A percentile compares a stretch with the other conserved stretches of the same genome.
phyloP scores from a whole-genome alignment of 2,888 invertebrate species.

The Nowickia ferox region DNA sequence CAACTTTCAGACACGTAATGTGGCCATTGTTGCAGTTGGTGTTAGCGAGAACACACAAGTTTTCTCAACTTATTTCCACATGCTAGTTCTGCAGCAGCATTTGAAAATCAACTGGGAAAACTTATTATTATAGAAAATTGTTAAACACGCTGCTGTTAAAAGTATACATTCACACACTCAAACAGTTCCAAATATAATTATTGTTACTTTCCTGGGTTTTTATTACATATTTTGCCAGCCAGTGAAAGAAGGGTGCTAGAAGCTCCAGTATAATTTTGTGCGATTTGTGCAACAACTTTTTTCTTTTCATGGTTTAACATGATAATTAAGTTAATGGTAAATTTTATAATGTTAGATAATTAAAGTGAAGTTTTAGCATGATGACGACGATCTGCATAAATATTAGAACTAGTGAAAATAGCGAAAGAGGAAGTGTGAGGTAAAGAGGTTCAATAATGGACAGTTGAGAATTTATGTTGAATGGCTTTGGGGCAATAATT shows the following conservation, averaged over 20 bases:
- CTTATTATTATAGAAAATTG: slow-evolving; percentile 68
- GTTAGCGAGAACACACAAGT: slow-evolving; percentile 44
- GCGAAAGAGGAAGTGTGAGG: not conserved
- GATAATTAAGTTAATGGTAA: slow-evolving; percentile 65
- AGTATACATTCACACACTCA: not conserved
- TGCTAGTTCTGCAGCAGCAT: slow-evolving; percentile 10
- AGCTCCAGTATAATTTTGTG: not conserved
- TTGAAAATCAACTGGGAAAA: slow-evolving; percentile 50
- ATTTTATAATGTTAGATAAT: slow-evolving; percentile 53
- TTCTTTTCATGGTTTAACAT: slow-evolving; percentile 30
- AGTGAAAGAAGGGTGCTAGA: not conserved
- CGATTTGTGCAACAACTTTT: slow-evolving; percentile 31
- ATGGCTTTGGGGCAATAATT: not conserved
- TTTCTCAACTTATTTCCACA: slow-evolving; percentile 35
- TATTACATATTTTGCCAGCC: slow-evolving; percentile 23
- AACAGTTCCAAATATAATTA: slow-evolving; percentile 37
- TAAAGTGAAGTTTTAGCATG: slow-evolving; percentile 20
- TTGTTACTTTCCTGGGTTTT: slow-evolving; percentile 47
- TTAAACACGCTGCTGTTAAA: slow-evolving; percentile 8
- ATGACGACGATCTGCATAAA: slow-evolving; percentile 9
- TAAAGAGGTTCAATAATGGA: not conserved
- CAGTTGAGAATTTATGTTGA: slow-evolving; percentile 6
- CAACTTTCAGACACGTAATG: slow-evolving; percentile 71
- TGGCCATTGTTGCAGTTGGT: slow-evolving; percentile 57
- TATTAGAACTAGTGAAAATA: too few relatives aligned